Percentiles rank a stretch among this genome's conserved stretches.
Conservation (phyloP, 2,113 vertebrate species). For the Onychostruthus taczanowskii region DNA sequence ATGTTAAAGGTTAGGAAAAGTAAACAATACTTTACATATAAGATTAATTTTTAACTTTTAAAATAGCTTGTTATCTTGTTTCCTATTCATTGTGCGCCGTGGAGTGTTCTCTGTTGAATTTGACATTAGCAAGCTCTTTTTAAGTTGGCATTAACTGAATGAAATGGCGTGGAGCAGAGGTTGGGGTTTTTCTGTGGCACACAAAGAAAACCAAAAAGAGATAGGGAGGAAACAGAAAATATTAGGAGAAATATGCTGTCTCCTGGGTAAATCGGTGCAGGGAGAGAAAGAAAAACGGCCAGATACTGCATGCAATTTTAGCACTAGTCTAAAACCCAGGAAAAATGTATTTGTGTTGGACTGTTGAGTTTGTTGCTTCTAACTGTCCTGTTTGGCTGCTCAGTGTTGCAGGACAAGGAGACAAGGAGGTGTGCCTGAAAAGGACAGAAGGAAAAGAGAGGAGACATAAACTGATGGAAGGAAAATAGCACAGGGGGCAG, state of each 20-base stretch:
- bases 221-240: background rate
- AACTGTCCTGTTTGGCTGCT: background rate
- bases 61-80: background rate
- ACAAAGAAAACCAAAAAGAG: background rate
- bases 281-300: background rate
- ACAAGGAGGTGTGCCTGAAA: background rate
- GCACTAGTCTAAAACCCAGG: background rate
- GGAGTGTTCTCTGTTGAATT: background rate
- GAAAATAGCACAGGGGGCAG: background rate
- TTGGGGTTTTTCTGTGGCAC: background rate
- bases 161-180: background rate
- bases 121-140: background rate
- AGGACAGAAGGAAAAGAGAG: background rate
- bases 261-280: background rate
- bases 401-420: background rate
- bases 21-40: background rate
- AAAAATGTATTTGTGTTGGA: background rate
- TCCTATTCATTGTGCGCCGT: background rate
- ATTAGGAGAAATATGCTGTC: background rate
- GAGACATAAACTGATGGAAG: background rate
- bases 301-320: background rate
- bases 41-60: background rate
- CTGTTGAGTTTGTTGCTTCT: background rate
- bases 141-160: background rate
- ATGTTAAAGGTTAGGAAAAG: background rate